Conservation (phyloP, 2,797 vertebrate species). For the Siniperca scherzeri region DNA sequence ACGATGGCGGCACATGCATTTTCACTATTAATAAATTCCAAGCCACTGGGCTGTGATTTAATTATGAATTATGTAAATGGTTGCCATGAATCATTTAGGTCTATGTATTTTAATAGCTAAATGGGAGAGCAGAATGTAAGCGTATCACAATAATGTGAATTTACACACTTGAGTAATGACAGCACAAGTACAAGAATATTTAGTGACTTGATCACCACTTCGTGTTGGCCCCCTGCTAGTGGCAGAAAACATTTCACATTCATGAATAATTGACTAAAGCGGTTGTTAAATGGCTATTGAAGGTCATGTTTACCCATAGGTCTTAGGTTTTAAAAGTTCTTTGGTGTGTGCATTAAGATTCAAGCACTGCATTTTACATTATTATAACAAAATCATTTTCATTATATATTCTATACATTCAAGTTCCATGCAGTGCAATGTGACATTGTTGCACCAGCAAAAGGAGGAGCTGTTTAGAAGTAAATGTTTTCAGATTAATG, state of each 20-base stretch:
- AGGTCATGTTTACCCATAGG: slow-evolving; percentile 61
- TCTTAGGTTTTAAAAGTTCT: slow-evolving; percentile 39
- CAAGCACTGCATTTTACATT: slow-evolving; percentile 36
- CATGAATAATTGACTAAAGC: slow-evolving; percentile 74
- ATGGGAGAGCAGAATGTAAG: slow-evolving; percentile 78
- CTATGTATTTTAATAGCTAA: slow-evolving; percentile 85
- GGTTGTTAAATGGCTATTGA: slow-evolving; percentile 67
- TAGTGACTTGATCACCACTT: slow-evolving; percentile 71
- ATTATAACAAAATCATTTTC: slow-evolving; percentile 13
- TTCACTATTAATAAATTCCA: slow-evolving; percentile 94
- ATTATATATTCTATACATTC: slow-evolving; percentile 10
- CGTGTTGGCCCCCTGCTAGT: slow-evolving; percentile 62
- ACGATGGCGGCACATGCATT: slow-evolving; percentile 87
- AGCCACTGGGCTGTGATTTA: slow-evolving; percentile 90
- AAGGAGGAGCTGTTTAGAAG: background rate
- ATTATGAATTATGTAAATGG: slow-evolving; percentile 93
- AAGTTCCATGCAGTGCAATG: background rate
- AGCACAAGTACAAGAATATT: slow-evolving; percentile 71
- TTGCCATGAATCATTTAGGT: slow-evolving; percentile 90
- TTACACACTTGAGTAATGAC: slow-evolving; percentile 73
- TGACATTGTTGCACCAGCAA: background rate
- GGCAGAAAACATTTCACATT: slow-evolving; percentile 69
- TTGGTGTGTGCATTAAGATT: slow-evolving; percentile 46
- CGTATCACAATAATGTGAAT: slow-evolving; percentile 82
- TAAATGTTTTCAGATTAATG: background rate